Conservation (phyloP, 2,888 invertebrate species). For the Neocrepidodera transversa region DNA sequence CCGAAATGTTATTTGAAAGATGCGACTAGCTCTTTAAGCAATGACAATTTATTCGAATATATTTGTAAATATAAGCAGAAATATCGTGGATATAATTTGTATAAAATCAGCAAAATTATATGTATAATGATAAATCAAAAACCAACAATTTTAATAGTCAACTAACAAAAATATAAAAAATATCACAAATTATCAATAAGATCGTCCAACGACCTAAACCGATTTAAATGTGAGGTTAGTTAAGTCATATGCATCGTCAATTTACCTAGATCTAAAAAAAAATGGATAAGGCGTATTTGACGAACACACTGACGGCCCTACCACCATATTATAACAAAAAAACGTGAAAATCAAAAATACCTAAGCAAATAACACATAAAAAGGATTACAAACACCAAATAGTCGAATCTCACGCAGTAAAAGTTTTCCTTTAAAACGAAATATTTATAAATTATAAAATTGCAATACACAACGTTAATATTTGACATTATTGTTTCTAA, state of each 20-base stretch:
- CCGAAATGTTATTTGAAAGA: too few species aligned
- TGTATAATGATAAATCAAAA: constrained; percentile 3
- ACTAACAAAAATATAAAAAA: constrained; percentile 28
- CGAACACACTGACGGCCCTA: constrained; percentile 12
- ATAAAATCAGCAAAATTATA: neutral
- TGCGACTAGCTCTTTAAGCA: too few species aligned
- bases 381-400: constrained; percentile 9
- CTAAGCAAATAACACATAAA: constrained; percentile 12
- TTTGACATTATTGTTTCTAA: too few species aligned
- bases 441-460: neutral
- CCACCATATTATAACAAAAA: neutral
- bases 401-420: too few species aligned
- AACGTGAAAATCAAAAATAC: constrained; percentile 11
- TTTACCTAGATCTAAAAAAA: too few species aligned
- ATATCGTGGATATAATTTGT: constrained; percentile 3
- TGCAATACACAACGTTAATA: too few species aligned
- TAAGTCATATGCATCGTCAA: constrained; percentile 17
- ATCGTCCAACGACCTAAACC: constrained; percentile 9
- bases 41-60: too few species aligned
- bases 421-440: neutral
- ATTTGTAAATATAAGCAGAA: too few species aligned
- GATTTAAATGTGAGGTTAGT: constrained; percentile 11
- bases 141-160: constrained; percentile 15
- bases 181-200: constrained; percentile 15
- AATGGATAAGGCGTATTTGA: too few species aligned